Base-by-base conservation (phyloP, 1,140 invertebrate species). In the Maniola jurtina region DNA sequence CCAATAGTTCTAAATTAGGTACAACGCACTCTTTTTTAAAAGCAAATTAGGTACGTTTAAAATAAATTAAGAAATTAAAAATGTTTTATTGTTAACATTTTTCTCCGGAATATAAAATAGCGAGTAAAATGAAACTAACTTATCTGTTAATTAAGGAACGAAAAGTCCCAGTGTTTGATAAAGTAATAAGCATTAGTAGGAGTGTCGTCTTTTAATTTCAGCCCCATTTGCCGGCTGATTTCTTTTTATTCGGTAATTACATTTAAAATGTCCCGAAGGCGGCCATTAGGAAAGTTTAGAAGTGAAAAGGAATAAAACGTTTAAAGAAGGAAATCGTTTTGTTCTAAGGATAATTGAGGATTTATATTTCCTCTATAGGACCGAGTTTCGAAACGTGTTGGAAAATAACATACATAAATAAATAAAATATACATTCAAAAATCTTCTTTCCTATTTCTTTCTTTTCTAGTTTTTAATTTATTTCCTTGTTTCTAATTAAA, bases 221-320 rank as follows among this genome's bases (percentile, higher is more conserved):
- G 52, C 52, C 52, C 52, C 52, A 55, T 55, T 55, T 55, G 52
- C 52, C 52, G 52, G 52, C 52, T 55, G 52, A 55, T 55, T 55
- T 55, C 52, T 55, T 55, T 55, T 55, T 55, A 55, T 55, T 55
- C 52, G 52, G 52, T 55, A 55, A 55, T 55, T 55, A 55, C 52
- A 55, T 55, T 38, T 55, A 55, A 55, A 55, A 34, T 55, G 52
- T 55, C 52, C 52, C 52, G 25, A 55, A 55, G 52, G 52, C 52
- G 13, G 34, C 52, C 52, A 55, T 55, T 55, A 55, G 52, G 52
- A 55, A 55, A 55, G 52, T 55, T 55, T 55, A 55, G 52, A 34
- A 34, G 52, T 34, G 16, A 55, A 55, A 55, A 34, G 52, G 52
- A 55, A 55, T 55, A 55, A 55, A 55, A 34, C 52, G 33, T 55